Evolutionary conservation across 2,113 vertebrate genomes (phyloP).

Genomic region (Sinocyclocheilus anophthalmus): DNA sequence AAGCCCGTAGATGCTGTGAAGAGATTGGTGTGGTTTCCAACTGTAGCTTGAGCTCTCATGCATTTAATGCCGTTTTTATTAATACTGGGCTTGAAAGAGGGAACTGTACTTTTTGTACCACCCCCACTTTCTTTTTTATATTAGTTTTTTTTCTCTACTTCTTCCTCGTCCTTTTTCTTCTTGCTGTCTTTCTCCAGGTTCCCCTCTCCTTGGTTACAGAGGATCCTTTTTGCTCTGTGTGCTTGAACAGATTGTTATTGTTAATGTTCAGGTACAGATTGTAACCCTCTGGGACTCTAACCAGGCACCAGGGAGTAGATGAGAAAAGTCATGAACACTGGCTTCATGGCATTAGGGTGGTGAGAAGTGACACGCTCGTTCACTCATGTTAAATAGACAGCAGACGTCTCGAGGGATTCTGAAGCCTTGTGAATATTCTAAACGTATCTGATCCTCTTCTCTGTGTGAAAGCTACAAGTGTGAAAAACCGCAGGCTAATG

Average conservation of each 20-base stretch:
- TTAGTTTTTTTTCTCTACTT: background rate
- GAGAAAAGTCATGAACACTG: conserved; percentile 17
- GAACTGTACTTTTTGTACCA: conserved; percentile 12
- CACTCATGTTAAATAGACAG: conserved; percentile 13
- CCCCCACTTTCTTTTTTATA: background rate
- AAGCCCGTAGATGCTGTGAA: conserved; percentile 36
- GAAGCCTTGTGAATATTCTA: background rate
- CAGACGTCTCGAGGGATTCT: background rate
- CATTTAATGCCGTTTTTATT: conserved; percentile 64
- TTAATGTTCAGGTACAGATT: conserved; percentile 42
- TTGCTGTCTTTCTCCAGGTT: conserved; percentile 51
- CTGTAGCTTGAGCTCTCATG: conserved; percentile 35
- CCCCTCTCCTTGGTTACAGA: conserved; percentile 66
- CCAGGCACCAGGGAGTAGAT: conserved; percentile 21
- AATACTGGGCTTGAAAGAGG: conserved; percentile 40
- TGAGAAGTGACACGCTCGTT: conserved; percentile 14
- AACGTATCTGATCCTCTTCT: background rate
- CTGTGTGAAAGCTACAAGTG: background rate
- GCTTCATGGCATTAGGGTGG: background rate
- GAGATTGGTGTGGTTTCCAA: conserved; percentile 28
- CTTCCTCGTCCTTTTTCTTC: conserved; percentile 14
- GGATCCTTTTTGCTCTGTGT: conserved; percentile 58
- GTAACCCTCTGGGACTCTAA: conserved; percentile 2
- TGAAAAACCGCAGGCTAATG: background rate
- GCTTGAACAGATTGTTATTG: conserved; percentile 52